Base-by-base conservation (phyloP, 2,113 vertebrate genomes). In the Plecturocebus donacophilus region DNA sequence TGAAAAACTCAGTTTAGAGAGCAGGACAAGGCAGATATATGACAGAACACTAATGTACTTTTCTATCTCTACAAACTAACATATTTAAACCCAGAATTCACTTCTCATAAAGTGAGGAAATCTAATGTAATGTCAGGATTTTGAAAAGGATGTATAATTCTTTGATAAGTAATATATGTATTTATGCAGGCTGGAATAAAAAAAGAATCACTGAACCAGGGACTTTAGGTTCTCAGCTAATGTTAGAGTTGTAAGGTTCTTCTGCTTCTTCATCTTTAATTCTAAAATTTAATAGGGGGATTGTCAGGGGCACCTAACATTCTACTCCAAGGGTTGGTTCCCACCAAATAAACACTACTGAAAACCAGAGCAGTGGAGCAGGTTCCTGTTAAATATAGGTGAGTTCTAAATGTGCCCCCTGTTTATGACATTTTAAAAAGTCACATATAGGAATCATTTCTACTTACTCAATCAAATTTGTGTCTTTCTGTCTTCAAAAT, bases 81-180 rank as follows among this genome's bases (percentile, higher is more conserved):
- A 73, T 91, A 75, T 76, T 84, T 94, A 94, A 92, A 42, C 76
- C 21, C 35, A 64, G 52, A 96, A 83, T 82, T 94, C 17, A 58
- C 35, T 66, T 97, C 68, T 96, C 32, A 95, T 94, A 83, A 91
- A 94, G 61, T 92, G 64, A 94, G 20, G 32, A 97, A 96, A 64
- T 87, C 95, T 91, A 89, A 68, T 93, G 80, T 40, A 86, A 91
- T 92, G 61, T 88, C 54, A 96, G 93, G 35, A 82, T 95, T 96
- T 96, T 97, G 76, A 83, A 96, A 96, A 97, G 70, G 71, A 92
- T 64, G 49, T 61, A 35, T 94, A 82, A 92, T 96, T 93, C 49
- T 97, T 90, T 95, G 87, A 88, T 91, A 89, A 95, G 73, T 94
- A 96, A 95, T 95, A 45, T 90, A 92, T 95, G 92, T 92, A 92